Evolutionary conservation across 2,113 vertebrate genomes (phyloP), one percentile per base, ranked within the genome.

Genomic region (Synchiropus splendidus): DNA sequence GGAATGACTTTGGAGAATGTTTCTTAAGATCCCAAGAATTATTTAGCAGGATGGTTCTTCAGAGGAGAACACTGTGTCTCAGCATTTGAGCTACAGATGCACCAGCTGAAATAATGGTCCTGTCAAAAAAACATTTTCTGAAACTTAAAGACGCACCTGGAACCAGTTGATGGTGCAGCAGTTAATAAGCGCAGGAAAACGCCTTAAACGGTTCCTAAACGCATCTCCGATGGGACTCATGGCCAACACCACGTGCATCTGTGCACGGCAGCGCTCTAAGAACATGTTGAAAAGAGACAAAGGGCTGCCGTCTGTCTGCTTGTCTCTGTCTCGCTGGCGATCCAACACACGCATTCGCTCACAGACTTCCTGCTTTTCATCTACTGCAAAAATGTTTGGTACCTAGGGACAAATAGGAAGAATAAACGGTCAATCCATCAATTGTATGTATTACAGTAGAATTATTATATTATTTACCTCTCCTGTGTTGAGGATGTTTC

Each of bases 131-230:
- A 27, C 4, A 27, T 27, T 27, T 27, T 27, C 4, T 4, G 21
- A 27, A 27, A 27, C 4, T 5, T 27, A 27, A 36, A 16, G 9
- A 32, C 49, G 2, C 35, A 94, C 91, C 91, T 95, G 90, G 67
- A 95, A 95, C 92, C 91, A 95, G 63, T 94, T 87, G n/a, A 94
- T 88, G 4, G 92, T 95, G 62, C 90, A 93, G 77, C 91, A 95
- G 73, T 93, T 95, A 63, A 95, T 87, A 31, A 95, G 90, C 4
- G 91, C 87, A 0, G 92, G 91, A 59, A 94, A 95, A 52, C 85
- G 88, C 16, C 92, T 71, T 9, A 95, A 80, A 2, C 86, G 87
- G 40, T 77, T 84, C 41, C 91, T 81, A 48, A 95, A 93, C 0
- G 90, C 78, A 16, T 95, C 91, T 43, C 90, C 91, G 5, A 95